These are phyloP conservation scores for Hermetia illucens DNA, from an alignment of 1,140 invertebrate species.

Conservation along the genomic window DNA sequence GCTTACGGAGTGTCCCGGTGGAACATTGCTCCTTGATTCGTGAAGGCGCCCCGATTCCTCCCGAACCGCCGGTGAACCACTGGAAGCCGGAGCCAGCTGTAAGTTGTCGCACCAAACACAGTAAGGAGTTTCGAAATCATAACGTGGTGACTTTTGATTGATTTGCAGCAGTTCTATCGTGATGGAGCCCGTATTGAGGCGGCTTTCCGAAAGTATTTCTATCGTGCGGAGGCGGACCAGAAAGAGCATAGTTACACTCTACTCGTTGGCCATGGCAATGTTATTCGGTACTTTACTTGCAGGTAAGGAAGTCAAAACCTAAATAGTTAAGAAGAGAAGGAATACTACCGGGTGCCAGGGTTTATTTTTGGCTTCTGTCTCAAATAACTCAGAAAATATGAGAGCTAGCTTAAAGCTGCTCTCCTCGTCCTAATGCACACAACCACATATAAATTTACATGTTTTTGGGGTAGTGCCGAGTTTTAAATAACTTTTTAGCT, in stretches of 20 bases:
- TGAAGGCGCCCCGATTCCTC: conserved; percentile 89
- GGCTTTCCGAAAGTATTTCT: conserved; percentile 86
- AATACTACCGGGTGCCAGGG: too few species aligned
- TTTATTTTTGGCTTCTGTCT: too few species aligned
- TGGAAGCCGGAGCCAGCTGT: conserved; percentile 77
- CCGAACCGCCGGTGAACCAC: conserved; percentile 74
- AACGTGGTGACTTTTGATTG: conserved; percentile 1
- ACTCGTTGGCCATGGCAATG: conserved; percentile 95
- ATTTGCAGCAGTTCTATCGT: conserved; percentile 71
- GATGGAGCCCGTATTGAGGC: conserved; percentile 96
- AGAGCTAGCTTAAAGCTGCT: too few species aligned
- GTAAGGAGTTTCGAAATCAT: conserved; percentile 2
- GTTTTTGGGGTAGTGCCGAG: too few species aligned
- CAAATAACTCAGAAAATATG: too few species aligned
- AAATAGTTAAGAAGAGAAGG: neutral
- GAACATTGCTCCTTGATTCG: conserved; percentile 62
- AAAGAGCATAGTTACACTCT: conserved; percentile 77
- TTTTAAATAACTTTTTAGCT: too few species aligned
- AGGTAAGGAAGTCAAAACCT: conserved; percentile 42
- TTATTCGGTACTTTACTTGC: conserved; percentile 95
- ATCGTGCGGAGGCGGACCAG: conserved; percentile 72
- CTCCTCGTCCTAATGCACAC: too few species aligned
- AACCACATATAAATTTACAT: too few species aligned
- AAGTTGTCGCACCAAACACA: conserved; percentile 21
- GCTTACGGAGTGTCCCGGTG: conserved; percentile 35